Evolutionary conservation across 2,797 vertebrate genomes (phyloP), one percentile per base, ranked within the genome.

Genomic region (Pseudochaenichthys georgianus): DNA sequence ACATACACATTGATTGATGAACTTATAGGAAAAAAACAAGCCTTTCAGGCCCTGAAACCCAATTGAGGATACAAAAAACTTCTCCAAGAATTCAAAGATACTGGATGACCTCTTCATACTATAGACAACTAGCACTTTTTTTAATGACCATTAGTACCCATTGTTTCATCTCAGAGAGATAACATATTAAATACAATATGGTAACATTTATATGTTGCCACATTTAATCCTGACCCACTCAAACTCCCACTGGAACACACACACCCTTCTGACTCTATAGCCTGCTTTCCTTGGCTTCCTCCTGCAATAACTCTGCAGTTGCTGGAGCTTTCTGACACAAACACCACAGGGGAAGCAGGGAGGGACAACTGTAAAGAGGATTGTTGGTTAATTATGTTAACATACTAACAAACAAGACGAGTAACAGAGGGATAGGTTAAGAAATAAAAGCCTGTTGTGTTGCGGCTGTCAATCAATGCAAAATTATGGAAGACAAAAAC

Each of bases 221-320:
- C 54, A 9, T 64, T 1, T 8, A 34, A 6, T 34, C 34, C 34
- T 34, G 34, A 34, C 7, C 34, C 34, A 34, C 34, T 34, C 34
- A 34, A 34, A 34, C 34, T 34, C 28, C 28, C 28, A 28, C 28
- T 9, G 13, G 21, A 21, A 7, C 47, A 60, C 51, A 61, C n/a
- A 70, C 60, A 58, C 62, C 57, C 13, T 50, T 77, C 13, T 12
- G 68, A 53, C 38, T 76, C 23, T 21, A 19, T 81, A 66, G 51
- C 63, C 65, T 70, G 45, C n/a, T 69, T 77, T 64, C 43, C 48
- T 68, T 64, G 63, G 66, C 75, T 63, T 63, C 57, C 7, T 66
- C 21, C 60, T 47, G 61, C 62, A 77, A 34, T 70, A 70, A 59
- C 48, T 75, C 64, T 47, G 54, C 53, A 51, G 50, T 48, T 1